Base-by-base conservation (phyloP, 2,797 vertebrate species). In the Melanogrammus aeglefinus region DNA sequence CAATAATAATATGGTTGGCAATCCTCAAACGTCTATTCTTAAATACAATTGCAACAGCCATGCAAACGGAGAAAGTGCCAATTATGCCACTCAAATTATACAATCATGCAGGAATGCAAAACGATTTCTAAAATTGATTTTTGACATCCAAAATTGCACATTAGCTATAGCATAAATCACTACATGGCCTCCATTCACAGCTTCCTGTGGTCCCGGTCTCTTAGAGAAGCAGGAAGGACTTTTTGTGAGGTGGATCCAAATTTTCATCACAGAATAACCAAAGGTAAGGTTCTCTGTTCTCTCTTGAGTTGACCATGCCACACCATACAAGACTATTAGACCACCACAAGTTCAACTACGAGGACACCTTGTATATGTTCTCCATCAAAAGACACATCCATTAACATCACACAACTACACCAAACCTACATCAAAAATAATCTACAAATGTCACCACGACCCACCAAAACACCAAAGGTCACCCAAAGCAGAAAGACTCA, bases 1-100 rank as follows among this genome's bases (percentile, higher is more conserved):
- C 76, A 51, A 81, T 75, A 81, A 87, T 85, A 85, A 88, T 74
- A 79, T 73, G 75, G 89, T 88, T 89, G 87, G 87, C 86, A 82
- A 82, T 82, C 86, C 81, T 79, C 79, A 82, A 80, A 79, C 3
- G 81, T 76, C 81, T 78, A 72, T 82, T 75, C 76, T 79, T 27
- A 80, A 80, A 69, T 69, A 69, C 70, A 35, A 72, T 72, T 72
- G 33, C 70, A 35, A 35, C 70, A 76, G 74, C 78, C 82, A 74
- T 47, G 77, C 78, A 81, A 83, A 39, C 83, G 76, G 84, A 83
- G 57, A 84, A 86, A 75, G 81, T 73, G 57, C 77, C 81, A 83
- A 82, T 86, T 81, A 77, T 79, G 79, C 14, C 76, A 1, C 76
- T 75, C 24, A 72, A 87, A 85, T 83, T 80, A 77, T 78, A 72